phyloP scores from a whole-genome alignment of 2,888 invertebrate species.

The Agrochola lychnidis region DNA sequence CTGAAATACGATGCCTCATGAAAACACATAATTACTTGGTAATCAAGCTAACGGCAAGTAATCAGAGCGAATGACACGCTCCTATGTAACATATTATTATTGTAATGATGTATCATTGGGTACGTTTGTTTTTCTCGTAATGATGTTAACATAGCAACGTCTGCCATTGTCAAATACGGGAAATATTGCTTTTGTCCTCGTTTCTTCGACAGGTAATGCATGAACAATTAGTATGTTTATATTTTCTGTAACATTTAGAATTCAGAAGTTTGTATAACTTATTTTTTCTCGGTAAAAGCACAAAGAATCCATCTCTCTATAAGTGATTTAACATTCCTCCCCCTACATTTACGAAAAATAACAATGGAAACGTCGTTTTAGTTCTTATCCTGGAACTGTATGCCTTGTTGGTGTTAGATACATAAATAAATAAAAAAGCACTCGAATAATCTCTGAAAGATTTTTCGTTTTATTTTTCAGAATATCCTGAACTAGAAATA shows the following conservation, averaged over 20 bases:
- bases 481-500: neutral
- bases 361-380: neutral
- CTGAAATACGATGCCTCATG: conserved; percentile 14
- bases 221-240: neutral
- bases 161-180: conserved; percentile 4
- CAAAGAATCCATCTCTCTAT: neutral
- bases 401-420: neutral
- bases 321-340: neutral
- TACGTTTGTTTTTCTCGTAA: conserved; percentile 18
- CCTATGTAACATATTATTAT: conserved; percentile 12
- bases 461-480: neutral
- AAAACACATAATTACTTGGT: conserved; percentile 37
- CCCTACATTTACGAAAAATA: neutral
- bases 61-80: conserved; percentile 22
- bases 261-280: neutral
- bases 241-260: neutral
- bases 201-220: conserved; percentile 5
- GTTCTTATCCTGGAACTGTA: neutral
- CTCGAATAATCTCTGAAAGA: neutral
- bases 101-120: conserved; percentile 24
- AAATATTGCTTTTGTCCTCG: neutral
- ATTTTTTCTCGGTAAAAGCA: neutral
- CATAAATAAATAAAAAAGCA: neutral
- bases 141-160: conserved; percentile 10
- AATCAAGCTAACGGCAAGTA: conserved; percentile 43